phyloP scores from a whole-genome alignment of 2,113 vertebrate species.

The Gracilinanus agilis region DNA sequence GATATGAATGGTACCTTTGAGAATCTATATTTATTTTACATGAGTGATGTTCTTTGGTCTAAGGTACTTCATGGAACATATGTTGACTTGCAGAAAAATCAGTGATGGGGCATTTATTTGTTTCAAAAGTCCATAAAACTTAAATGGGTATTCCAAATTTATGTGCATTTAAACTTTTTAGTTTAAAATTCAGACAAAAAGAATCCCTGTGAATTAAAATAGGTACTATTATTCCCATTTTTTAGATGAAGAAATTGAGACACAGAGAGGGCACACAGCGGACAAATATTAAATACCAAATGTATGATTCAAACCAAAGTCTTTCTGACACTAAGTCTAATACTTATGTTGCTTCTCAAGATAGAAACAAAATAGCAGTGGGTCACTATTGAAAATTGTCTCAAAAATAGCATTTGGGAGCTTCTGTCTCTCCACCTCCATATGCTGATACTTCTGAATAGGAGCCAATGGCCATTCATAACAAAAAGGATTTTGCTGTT shows the following conservation, averaged over 20 bases:
- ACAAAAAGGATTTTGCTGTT: constrained; percentile 38
- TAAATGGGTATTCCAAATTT: neutral
- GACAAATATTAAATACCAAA: neutral
- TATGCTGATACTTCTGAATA: constrained; percentile 22
- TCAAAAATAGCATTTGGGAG: constrained; percentile 15
- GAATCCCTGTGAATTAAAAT: neutral
- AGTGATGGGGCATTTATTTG: neutral
- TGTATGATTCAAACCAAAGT: no score
- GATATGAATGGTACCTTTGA: neutral
- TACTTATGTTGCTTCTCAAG: neutral
- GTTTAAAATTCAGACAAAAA: neutral
- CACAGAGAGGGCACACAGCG: neutral
- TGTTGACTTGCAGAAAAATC: neutral
- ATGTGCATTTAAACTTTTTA: constrained; percentile 48
- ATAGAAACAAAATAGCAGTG: constrained; percentile 33
- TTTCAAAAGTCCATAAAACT: neutral
- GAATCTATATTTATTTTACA: neutral
- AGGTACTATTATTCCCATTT: neutral
- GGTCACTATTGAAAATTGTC: neutral
- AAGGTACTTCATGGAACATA: neutral
- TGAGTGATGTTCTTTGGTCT: constrained; percentile 20
- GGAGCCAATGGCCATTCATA: constrained; percentile 54
- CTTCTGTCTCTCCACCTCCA: constrained; percentile 11
- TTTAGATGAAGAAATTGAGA: neutral
- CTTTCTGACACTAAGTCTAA: constrained; percentile 9